phyloP scores from a whole-genome alignment of 2,797 vertebrate species.

The Geotrypetes seraphini region DNA sequence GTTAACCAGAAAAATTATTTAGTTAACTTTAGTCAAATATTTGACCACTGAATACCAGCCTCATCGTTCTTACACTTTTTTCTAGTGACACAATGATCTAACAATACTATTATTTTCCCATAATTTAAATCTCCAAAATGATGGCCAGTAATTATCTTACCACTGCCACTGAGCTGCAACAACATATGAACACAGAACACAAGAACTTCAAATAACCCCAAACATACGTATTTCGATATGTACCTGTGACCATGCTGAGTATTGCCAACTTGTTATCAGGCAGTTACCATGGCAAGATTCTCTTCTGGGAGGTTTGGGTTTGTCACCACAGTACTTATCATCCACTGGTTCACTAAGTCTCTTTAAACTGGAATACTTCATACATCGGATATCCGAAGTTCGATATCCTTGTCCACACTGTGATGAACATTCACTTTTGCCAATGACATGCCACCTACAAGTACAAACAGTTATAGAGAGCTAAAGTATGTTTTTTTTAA shows the following conservation, averaged over 20 bases:
- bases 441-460: conserved; percentile 70
- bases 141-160: too few species aligned
- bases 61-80: too few species aligned
- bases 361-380: conserved; percentile 73
- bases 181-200: background rate
- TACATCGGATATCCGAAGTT: conserved; percentile 74
- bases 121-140: too few species aligned
- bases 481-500: conserved; percentile 9
- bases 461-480: conserved; percentile 20
- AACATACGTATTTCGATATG: background rate
- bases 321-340: conserved; percentile 58
- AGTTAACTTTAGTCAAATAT: too few species aligned
- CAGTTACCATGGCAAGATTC: conserved; percentile 84
- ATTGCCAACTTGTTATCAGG: conserved; percentile 79
- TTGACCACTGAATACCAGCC: too few species aligned
- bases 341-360: conserved; percentile 63
- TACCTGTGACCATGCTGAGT: conserved; percentile 91
- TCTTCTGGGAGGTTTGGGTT: conserved; percentile 68
- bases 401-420: conserved; percentile 79
- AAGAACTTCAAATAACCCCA: background rate
- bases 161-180: too few species aligned
- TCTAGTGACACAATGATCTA: too few species aligned
- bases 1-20: too few species aligned
- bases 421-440: conserved; percentile 83
- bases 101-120: too few species aligned